Base-by-base conservation (phyloP, 2,797 vertebrate species). In the Leucoraja ocellata region DNA sequence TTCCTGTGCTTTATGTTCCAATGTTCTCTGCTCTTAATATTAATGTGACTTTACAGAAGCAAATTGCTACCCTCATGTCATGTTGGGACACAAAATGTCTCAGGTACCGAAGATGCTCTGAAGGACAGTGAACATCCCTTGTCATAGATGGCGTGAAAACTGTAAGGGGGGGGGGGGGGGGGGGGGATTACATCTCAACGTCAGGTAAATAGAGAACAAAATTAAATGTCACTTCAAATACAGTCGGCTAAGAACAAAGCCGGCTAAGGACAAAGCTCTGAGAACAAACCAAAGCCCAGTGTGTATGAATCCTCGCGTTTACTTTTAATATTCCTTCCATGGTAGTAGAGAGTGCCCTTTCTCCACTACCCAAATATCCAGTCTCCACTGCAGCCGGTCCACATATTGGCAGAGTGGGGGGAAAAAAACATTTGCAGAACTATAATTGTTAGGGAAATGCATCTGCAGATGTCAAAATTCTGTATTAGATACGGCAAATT, bases 161-260 rank as follows among this genome's bases (percentile, higher is more conserved):
- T 74, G 71, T 25, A 54, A 54, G 46, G 23, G 23, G 71, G 1
- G 18, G 23, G 32, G 71, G 1, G 18, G 23, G 32, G 32, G 32
- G 71, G 71, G 32, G 32, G 32, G 32, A 74, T 74, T 74, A 74
- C 6, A 74, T 65, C 68, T 88, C 63, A n/a, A 86, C n/a, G 32
- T 88, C 84, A 65, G 84, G 61, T 6, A 88, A 88, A 88, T 36
- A 9, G 6, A 36, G 61, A 65, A 65, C 61, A 65, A 88, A 65
- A 88, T 88, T 16, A 88, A 88, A 65, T 88, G 61, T 88, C 84
- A 68, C 14, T 88, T 88, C 84, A 88, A 88, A 65, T 36, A 32
- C 13, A 65, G n/a, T 21, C 84, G 32, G 32, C 32, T 32, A 32
- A 32, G 32, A 32, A 32, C 32, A 68, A 65, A n/a, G 84, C 28